Evolutionary conservation across 2,888 invertebrate species (phyloP), one percentile per base, ranked within the genome.

Genomic region (Pterobdella sp.): DNA sequence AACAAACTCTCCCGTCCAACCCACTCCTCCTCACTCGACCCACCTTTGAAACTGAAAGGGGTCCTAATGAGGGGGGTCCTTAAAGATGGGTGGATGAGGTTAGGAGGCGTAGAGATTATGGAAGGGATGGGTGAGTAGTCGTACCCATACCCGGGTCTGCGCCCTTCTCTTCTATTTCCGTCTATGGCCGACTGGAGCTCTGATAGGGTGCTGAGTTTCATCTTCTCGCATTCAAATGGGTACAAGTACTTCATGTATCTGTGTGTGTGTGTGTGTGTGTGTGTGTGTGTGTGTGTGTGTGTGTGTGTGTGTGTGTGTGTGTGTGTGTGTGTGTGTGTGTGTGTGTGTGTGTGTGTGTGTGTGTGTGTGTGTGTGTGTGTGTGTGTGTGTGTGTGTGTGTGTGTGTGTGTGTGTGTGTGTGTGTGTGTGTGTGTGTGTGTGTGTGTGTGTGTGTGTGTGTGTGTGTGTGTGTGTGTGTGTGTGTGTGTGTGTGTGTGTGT

Each of bases 181-280:
- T 98, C 97, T 76, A 99, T 98, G 72, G 98, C 98, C 1, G 93
- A 92, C 82, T 97, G 95, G 73, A 98, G 86, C 84, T 98, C 97
- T 3, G 88, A 88, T 22, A 94, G 91, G 10, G 92, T 91, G 78
- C 95, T 95, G 75, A 98, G 86, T 77, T 91, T 90, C 81, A 92
- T 89, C 87, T 93, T 95, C 81, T 96, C 94, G 84, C 96, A 97
- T 85, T 98, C 98, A 85, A 94, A 98, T 31, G 96, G 94, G 83
- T 98, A 98, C 77, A 98, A 86, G 86, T 97, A 98, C 85, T 67
- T 18, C 37, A 22, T 68, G 64, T 63, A 35, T n/a, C 2, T 34
- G 74, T 67, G 72, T 31, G 70, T 69, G 42, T 37, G 64, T 68
- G 68, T 64, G 73, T 65, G 68, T 65, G 64, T 69, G 68, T 31